Evolutionary conservation across 2,888 invertebrate species (phyloP).

Genomic region (Leptopilina drosophilae): DNA sequence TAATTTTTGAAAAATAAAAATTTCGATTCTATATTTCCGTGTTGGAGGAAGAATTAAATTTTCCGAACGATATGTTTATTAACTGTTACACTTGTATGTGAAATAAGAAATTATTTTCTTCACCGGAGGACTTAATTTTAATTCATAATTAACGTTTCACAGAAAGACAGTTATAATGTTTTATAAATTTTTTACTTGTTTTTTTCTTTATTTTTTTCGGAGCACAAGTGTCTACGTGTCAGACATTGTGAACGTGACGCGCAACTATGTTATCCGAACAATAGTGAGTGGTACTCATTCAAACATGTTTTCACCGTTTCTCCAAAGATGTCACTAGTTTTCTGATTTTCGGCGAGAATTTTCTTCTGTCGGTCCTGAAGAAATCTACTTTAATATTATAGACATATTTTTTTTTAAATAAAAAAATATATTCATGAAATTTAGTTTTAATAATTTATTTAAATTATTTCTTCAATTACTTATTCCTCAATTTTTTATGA

Average conservation of each 20-base stretch:
- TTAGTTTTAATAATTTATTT: not conserved
- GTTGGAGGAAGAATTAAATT: not conserved
- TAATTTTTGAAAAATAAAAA: not conserved
- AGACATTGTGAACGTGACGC: constrained; percentile 26
- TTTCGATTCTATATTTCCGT: not conserved
- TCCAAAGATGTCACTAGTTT: constrained; percentile 22
- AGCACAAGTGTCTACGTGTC: constrained; percentile 49
- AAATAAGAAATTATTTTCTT: not conserved
- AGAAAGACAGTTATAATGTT: constrained; percentile 37
- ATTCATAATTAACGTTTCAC: not conserved
- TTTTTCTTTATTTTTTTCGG: not conserved
- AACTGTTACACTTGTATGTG: not conserved
- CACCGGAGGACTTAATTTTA: not conserved
- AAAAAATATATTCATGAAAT: not conserved
- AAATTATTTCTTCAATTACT: not conserved
- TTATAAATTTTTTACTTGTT: constrained; percentile 20
- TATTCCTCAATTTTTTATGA: not conserved
- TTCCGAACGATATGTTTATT: not conserved
- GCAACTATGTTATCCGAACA: constrained; percentile 27
- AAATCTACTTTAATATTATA: not conserved
- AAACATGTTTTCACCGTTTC: not conserved
- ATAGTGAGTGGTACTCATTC: not conserved
- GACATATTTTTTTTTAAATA: not conserved
- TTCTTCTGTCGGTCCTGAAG: constrained; percentile 5
- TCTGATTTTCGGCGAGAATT: not conserved